Evolutionary conservation across 2,113 vertebrate species (phyloP).

Genomic region (Brachypodius melanocephalos): DNA sequence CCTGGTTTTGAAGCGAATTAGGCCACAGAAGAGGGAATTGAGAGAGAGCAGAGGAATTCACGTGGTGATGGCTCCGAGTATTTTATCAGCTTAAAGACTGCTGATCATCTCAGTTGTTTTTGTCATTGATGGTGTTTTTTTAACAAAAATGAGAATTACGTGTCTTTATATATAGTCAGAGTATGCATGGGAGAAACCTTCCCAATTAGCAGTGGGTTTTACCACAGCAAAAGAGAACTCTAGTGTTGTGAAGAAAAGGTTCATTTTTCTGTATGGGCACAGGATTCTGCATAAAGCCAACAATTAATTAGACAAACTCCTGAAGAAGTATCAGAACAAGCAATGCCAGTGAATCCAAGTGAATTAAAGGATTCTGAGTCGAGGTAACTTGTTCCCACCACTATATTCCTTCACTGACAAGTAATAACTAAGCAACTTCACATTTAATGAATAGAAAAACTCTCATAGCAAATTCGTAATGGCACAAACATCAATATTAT

Average conservation of each 20-base stretch:
- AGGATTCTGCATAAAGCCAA: neutral
- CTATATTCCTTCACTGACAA: neutral
- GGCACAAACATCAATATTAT: conserved; percentile 35
- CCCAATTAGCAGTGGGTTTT: neutral
- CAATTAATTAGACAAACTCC: neutral
- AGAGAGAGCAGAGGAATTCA: neutral
- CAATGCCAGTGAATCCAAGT: neutral
- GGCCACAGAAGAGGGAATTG: neutral
- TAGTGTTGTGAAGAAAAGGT: neutral
- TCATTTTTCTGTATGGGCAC: neutral
- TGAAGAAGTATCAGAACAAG: neutral
- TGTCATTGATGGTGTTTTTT: neutral
- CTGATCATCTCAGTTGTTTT: neutral
- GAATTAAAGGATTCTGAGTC: neutral
- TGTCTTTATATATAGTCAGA: neutral
- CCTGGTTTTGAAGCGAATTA: neutral
- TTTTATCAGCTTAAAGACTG: neutral
- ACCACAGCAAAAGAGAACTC: neutral
- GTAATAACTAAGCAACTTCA: neutral
- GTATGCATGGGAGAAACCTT: neutral
- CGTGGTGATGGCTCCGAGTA: neutral
- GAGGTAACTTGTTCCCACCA: neutral
- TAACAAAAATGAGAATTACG: neutral
- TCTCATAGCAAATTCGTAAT: neutral
- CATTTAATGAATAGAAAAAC: neutral